A percentile compares a stretch with the other conserved stretches of the same genome.
phyloP scores from a whole-genome alignment of 1,140 invertebrate genomes.

The Lucilia sericata region DNA sequence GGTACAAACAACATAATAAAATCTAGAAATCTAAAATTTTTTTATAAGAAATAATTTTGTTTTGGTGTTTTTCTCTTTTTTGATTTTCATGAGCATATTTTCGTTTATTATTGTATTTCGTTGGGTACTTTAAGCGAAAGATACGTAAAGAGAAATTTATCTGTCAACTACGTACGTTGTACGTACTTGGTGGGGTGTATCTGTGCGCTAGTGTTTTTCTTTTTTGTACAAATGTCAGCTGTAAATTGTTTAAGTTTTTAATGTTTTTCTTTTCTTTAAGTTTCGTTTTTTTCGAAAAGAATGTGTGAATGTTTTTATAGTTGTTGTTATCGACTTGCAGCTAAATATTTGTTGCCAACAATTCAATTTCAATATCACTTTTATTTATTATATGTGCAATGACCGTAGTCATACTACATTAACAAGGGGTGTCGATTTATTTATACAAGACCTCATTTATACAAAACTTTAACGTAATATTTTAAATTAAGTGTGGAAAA shows the following conservation, averaged over 20 bases:
- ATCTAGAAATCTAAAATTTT: background rate
- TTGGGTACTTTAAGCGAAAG: background rate
- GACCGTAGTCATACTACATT: background rate
- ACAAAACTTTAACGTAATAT: too few relatives aligned
- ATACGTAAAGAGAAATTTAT: conserved; percentile 37
- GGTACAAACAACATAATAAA: background rate
- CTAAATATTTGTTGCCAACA: conserved; percentile 35
- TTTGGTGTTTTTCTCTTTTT: background rate
- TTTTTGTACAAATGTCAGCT: background rate
- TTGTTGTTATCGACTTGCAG: conserved; percentile 20
- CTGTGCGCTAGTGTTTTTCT: background rate
- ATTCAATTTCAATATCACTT: conserved; percentile 42
- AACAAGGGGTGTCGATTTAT: background rate
- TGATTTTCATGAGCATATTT: conserved; percentile 9
- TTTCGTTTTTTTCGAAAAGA: conserved; percentile 25
- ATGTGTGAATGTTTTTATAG: background rate
- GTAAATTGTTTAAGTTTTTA: background rate
- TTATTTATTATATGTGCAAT: conserved; percentile 28
- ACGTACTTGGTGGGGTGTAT: too few relatives aligned
- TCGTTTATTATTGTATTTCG: conserved; percentile 21
- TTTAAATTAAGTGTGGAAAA: too few relatives aligned
- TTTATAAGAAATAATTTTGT: conserved; percentile 5
- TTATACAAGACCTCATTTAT: too few relatives aligned
- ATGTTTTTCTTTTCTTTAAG: background rate
- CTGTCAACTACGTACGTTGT: conserved; percentile 16